Evolutionary conservation across 2,113 vertebrate genomes (phyloP).

Genomic region (Sylvilagus bachmani): DNA sequence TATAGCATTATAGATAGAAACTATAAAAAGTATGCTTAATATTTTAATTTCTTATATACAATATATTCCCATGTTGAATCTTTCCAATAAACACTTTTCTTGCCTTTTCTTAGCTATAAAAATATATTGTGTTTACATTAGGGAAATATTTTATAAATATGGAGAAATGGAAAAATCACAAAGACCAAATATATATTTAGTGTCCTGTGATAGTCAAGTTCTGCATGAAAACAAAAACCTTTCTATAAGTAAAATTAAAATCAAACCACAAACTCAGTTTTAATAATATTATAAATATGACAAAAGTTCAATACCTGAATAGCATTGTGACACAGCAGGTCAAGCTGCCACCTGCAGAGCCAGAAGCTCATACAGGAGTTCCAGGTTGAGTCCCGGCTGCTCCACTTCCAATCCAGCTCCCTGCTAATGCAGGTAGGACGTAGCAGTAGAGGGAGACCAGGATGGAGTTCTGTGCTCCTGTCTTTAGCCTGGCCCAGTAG

Average conservation of each 20-base stretch:
- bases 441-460: too few relatives aligned
- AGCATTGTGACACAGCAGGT: too few relatives aligned
- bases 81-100: not conserved
- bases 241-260: not conserved
- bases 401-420: too few relatives aligned
- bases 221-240: not conserved
- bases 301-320: not conserved
- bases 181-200: not conserved
- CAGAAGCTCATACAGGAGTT: too few relatives aligned
- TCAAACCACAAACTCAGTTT: not conserved
- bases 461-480: too few relatives aligned
- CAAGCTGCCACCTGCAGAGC: too few relatives aligned
- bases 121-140: not conserved
- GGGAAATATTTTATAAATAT: not conserved
- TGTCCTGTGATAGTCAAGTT: not conserved
- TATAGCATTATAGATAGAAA: not conserved
- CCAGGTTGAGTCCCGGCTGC: too few relatives aligned
- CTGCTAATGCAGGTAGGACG: too few relatives aligned
- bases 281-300: not conserved
- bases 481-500: too few relatives aligned
- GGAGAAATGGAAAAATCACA: slow-evolving; percentile 1
- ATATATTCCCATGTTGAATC: not conserved
- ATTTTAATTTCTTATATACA: not conserved
- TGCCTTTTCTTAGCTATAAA: not conserved
- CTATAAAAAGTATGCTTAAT: not conserved